Percentiles rank a stretch among this genome's conserved stretches.
Evolutionary conservation across 2,797 vertebrate genomes (phyloP).

Genomic region (Onychomys arenicola): DNA sequence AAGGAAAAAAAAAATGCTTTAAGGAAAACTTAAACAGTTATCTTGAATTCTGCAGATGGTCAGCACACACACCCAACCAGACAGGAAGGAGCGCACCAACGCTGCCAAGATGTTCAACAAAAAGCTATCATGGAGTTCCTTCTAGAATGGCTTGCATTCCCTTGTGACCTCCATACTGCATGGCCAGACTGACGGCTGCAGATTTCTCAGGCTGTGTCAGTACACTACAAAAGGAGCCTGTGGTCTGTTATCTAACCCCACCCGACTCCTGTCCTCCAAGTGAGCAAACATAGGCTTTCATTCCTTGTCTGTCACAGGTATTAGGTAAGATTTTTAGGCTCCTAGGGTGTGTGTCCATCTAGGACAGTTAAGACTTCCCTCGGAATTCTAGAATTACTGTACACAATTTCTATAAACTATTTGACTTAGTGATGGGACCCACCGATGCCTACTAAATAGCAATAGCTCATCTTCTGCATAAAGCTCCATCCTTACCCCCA

Average conservation of each 20-base stretch:
- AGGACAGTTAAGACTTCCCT: not conserved
- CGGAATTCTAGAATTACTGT: not conserved
- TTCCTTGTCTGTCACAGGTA: not conserved
- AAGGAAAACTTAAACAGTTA: not conserved
- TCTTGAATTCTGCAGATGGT: not conserved
- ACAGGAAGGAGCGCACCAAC: rapidly evolving
- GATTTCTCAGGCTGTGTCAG: not conserved
- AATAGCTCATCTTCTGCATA: not conserved
- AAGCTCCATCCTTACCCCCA: not conserved
- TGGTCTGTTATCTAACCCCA: not conserved
- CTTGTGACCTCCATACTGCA: not conserved
- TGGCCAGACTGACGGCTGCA: not conserved
- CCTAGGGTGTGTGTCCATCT: not conserved
- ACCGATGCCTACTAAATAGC: not conserved
- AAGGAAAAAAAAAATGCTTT: not conserved
- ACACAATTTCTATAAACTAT: not conserved
- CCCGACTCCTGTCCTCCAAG: not conserved
- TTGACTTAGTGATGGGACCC: not conserved
- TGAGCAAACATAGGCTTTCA: not conserved
- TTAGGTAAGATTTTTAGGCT: not conserved
- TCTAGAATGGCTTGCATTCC: not conserved
- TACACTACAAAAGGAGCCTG: not conserved
- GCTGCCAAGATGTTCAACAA: not conserved
- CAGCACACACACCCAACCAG: not conserved
- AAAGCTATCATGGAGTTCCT: not conserved